phyloP scores from a whole-genome alignment of 2,113 vertebrate genomes.

The Nicator chloris region DNA sequence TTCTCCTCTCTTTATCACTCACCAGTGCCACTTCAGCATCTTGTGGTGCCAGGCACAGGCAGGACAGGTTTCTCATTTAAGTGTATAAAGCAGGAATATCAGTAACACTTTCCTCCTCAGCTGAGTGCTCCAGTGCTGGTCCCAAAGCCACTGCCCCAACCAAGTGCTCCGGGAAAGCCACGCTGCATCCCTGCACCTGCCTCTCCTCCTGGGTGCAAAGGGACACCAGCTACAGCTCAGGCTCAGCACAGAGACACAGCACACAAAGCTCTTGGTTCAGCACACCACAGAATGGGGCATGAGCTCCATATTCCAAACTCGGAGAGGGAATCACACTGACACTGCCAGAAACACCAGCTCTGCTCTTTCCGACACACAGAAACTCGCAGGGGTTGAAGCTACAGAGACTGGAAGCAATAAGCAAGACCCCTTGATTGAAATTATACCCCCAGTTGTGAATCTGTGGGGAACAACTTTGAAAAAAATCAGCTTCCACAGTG shows the following conservation, averaged over 20 bases:
- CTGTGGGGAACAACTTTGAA: background rate
- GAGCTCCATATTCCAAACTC: background rate
- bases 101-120: background rate
- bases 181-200: background rate
- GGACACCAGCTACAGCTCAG: background rate
- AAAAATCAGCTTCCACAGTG: background rate
- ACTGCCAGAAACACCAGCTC: background rate
- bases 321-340: background rate
- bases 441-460: background rate
- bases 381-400: background rate
- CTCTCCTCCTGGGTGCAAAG: background rate
- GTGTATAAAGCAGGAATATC: accelerated
- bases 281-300: background rate
- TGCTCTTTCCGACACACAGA: background rate
- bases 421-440: background rate
- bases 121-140: background rate
- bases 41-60: background rate
- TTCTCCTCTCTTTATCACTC: background rate
- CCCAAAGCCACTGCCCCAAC: background rate
- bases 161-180: background rate
- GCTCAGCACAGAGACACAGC: background rate
- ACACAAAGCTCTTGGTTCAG: accelerated
- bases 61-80: background rate
- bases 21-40: background rate
- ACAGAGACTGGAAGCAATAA: background rate